A percentile compares a stretch with the other conserved stretches of the same genome.
Evolutionary conservation across 2,113 vertebrate genomes (phyloP).

Genomic region (Malurus melanocephalus): DNA sequence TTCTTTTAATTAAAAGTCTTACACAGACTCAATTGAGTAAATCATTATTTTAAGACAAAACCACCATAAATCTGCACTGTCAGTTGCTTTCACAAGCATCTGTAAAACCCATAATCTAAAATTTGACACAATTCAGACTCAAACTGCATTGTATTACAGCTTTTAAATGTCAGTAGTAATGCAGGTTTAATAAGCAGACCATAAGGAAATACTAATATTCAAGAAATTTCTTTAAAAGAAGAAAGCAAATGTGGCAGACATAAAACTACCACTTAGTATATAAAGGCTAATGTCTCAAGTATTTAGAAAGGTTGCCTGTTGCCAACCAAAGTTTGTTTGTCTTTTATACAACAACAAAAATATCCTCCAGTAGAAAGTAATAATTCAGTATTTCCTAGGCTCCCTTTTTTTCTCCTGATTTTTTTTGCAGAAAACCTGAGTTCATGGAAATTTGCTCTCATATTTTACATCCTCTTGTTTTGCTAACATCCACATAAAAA

Average conservation of each 20-base stretch:
- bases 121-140: not conserved
- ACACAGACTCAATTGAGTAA: not conserved
- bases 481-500: not conserved
- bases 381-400: not conserved
- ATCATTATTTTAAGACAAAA: not conserved
- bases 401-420: not conserved
- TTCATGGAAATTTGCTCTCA: not conserved
- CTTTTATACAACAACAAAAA: not conserved
- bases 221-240: not conserved
- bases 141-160: not conserved
- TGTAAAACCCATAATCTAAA: not conserved
- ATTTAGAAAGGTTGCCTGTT: not conserved
- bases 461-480: not conserved
- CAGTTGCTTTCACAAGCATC: not conserved
- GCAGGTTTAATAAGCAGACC: not conserved
- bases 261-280: not conserved
- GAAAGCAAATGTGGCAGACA: not conserved
- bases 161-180: not conserved
- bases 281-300: not conserved
- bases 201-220: not conserved
- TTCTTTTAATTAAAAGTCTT: not conserved
- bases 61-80: fast-evolving
- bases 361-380: not conserved
- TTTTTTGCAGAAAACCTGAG: not conserved
- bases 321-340: not conserved